Evolutionary conservation across 2,113 vertebrate species (phyloP).

Genomic region (Dipodomys stephensi): DNA sequence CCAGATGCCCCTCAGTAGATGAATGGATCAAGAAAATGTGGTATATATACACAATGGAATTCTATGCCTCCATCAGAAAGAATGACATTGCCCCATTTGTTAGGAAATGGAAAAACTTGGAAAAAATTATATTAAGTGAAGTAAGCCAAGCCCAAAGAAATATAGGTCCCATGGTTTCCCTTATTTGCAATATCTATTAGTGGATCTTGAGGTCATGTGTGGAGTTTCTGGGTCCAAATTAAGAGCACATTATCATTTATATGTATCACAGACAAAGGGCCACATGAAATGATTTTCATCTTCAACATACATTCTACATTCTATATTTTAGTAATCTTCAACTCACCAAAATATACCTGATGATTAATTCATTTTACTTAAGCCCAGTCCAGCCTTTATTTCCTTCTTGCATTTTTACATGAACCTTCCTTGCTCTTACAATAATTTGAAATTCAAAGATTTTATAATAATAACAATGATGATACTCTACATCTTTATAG

Average conservation of each 20-base stretch:
- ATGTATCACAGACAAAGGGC: not conserved
- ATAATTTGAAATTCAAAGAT: constrained; percentile 15
- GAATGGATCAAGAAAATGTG: too few species aligned
- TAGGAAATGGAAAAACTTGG: too few species aligned
- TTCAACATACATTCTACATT: constrained; percentile 22
- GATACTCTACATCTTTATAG: not conserved
- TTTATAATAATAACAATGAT: not conserved
- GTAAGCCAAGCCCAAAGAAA: too few species aligned
- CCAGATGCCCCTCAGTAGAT: too few species aligned
- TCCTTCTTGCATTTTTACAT: not conserved
- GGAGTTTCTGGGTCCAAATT: not conserved
- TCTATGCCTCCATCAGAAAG: too few species aligned
- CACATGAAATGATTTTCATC: constrained; percentile 73
- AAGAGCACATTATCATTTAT: constrained; percentile 6
- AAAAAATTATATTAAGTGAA: too few species aligned
- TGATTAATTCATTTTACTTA: not conserved
- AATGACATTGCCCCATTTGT: too few species aligned
- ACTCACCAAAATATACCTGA: not conserved
- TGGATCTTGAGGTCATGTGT: not conserved
- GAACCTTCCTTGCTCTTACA: not conserved
- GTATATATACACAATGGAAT: too few species aligned
- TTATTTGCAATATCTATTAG: too few species aligned
- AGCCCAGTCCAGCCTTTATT: not conserved
- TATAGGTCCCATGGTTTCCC: too few species aligned
- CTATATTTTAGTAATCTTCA: not conserved